Conservation (phyloP, 2,113 vertebrate species). For the Glaucidium brasilianum region DNA sequence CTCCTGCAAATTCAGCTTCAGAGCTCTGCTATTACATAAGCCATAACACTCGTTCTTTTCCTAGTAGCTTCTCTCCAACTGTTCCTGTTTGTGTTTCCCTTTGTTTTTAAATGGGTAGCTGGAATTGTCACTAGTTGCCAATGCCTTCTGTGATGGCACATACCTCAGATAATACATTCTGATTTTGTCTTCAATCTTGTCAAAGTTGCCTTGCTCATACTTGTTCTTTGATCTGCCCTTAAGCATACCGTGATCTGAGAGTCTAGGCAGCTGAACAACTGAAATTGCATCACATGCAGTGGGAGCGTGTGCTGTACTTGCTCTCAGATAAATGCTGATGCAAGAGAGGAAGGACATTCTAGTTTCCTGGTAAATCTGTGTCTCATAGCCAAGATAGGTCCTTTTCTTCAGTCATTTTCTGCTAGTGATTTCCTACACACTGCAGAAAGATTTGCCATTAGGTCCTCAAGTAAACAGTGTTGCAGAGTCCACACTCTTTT, state of each 20-base stretch:
- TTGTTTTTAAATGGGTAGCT: background rate
- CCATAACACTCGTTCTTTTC: background rate
- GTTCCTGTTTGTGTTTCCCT: background rate
- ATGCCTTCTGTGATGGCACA: background rate
- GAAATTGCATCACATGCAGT: background rate
- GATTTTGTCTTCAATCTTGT: background rate
- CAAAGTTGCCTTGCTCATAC: background rate
- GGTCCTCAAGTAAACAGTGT: background rate
- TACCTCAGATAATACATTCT: background rate
- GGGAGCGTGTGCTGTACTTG: background rate
- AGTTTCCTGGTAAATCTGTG: background rate
- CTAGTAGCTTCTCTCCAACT: background rate
- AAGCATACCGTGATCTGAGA: background rate
- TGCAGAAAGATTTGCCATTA: background rate
- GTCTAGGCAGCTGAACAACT: background rate
- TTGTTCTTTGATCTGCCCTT: background rate
- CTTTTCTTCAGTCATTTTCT: background rate
- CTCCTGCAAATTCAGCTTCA: background rate
- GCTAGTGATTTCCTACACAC: background rate
- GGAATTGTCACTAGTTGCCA: background rate
- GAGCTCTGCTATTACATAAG: background rate
- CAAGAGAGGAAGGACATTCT: background rate
- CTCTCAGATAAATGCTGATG: background rate
- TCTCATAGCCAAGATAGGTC: background rate
- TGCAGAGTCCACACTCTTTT: background rate